These are phyloP conservation scores for Megaceryle maxima DNA, from an alignment of 2,113 vertebrate species.

Conservation along the genomic window DNA sequence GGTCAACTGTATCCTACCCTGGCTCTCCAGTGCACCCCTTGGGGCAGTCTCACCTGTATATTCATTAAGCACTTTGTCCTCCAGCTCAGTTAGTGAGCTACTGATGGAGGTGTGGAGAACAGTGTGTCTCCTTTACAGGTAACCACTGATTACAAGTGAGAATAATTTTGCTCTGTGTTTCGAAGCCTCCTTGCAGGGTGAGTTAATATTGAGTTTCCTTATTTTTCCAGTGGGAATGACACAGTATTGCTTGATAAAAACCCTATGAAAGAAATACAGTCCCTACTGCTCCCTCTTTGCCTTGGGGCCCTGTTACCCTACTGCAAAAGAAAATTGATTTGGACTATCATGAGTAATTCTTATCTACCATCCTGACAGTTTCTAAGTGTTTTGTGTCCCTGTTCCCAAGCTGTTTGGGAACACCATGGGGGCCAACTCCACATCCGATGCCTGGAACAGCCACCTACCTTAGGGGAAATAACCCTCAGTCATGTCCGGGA, in stretches of 20 bases:
- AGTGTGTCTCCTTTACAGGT: not conserved
- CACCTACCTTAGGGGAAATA: not conserved
- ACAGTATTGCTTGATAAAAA: not conserved
- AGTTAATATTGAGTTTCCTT: not conserved
- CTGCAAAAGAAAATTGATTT: not conserved
- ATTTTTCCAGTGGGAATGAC: not conserved
- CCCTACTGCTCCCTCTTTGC: not conserved
- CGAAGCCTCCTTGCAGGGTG: not conserved
- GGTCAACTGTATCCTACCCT: not conserved
- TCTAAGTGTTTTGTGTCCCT: not conserved
- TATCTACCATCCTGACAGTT: not conserved
- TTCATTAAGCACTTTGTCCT: not conserved
- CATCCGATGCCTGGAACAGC: not conserved
- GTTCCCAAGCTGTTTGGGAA: not conserved
- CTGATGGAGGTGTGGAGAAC: not conserved
- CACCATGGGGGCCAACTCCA: not conserved
- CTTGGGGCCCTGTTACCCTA: not conserved
- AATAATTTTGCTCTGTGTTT: not conserved
- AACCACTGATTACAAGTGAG: accelerated
- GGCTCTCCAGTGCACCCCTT: too few relatives aligned
- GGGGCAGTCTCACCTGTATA: not conserved
- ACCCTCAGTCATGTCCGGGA: not conserved
- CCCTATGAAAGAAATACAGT: not conserved
- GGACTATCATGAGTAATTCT: not conserved
- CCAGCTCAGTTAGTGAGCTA: not conserved